These are phyloP conservation scores for Prosopocoilus inquinatus DNA, from an alignment of 2,888 invertebrate species.

Conservation along the genomic window DNA sequence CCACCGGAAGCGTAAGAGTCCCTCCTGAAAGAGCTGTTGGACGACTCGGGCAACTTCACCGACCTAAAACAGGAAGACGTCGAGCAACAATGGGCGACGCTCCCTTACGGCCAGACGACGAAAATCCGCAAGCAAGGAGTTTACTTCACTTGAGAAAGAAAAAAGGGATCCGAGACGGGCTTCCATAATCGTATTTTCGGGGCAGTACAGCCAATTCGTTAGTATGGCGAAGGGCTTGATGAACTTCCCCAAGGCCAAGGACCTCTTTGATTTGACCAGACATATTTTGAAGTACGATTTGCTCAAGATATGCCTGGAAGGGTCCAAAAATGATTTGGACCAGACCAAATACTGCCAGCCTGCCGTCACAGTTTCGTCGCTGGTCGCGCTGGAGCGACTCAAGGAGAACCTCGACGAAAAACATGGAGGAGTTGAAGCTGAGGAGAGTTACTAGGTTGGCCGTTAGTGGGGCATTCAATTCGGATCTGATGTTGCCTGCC, in stretches of 20 bases:
- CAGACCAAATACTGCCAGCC: conserved; percentile 82
- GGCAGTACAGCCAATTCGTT: conserved; percentile 87
- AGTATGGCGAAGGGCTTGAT: conserved; percentile 82
- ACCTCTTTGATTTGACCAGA: conserved; percentile 82
- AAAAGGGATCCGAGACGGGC: conserved; percentile 64
- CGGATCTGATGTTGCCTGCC: conserved; percentile 74
- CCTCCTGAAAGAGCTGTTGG: conserved; percentile 57
- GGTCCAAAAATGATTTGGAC: conserved; percentile 74
- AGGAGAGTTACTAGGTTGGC: conserved; percentile 64
- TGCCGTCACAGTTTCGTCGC: conserved; percentile 81
- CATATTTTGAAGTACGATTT: conserved; percentile 75
- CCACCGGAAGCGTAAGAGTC: conserved; percentile 38
- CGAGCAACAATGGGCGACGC: conserved; percentile 62
- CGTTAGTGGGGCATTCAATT: conserved; percentile 88
- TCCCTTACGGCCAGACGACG: conserved; percentile 58
- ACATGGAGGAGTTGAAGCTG: conserved; percentile 63
- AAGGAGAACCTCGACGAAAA: conserved; percentile 69
- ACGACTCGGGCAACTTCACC: conserved; percentile 61
- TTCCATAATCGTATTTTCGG: conserved; percentile 83
- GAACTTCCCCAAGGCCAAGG: conserved; percentile 69
- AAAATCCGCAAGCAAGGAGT: conserved; percentile 45
- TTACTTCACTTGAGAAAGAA: conserved; percentile 37
- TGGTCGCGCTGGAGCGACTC: conserved; percentile 87
- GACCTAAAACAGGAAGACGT: conserved; percentile 49
- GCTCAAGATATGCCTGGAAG: conserved; percentile 75